Conservation (phyloP, 2,113 vertebrate genomes). For the Glaucidium brasilianum region DNA sequence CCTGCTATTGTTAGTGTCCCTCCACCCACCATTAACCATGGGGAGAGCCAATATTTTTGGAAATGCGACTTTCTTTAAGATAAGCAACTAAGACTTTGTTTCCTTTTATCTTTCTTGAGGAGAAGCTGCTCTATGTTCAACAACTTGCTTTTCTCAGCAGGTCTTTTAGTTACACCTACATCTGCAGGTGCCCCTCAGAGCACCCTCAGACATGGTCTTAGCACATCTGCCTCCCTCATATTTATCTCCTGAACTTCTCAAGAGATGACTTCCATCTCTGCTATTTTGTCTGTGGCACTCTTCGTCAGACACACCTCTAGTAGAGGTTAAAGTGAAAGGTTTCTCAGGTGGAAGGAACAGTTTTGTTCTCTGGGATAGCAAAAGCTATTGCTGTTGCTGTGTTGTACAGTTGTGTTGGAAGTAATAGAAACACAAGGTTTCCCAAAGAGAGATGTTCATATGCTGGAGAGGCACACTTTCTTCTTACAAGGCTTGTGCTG, state of each 20-base stretch:
- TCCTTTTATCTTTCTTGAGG: not conserved
- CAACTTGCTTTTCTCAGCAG: not conserved
- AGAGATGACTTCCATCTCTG: not conserved
- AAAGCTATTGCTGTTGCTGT: not conserved
- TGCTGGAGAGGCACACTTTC: not conserved
- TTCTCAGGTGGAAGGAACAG: not conserved
- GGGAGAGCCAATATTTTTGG: not conserved
- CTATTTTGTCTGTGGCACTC: not conserved
- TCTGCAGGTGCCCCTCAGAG: not conserved
- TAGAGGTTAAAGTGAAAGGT: not conserved
- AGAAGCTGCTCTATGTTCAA: not conserved
- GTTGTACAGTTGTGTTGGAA: not conserved
- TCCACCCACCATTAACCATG: not conserved
- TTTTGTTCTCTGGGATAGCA: not conserved
- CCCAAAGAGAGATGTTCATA: not conserved
- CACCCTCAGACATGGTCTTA: not conserved
- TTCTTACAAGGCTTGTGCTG: not conserved
- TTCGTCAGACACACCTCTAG: not conserved
- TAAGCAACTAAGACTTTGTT: not conserved
- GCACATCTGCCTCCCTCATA: not conserved
- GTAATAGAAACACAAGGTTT: not conserved
- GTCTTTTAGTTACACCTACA: not conserved
- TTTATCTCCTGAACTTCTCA: not conserved
- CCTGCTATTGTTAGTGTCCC: rapidly evolving
- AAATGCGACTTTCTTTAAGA: not conserved